Evolutionary conservation across 2,113 vertebrate genomes (phyloP), one percentile per base, ranked within the genome.

Genomic region (Kobus ellipsiprymnus): DNA sequence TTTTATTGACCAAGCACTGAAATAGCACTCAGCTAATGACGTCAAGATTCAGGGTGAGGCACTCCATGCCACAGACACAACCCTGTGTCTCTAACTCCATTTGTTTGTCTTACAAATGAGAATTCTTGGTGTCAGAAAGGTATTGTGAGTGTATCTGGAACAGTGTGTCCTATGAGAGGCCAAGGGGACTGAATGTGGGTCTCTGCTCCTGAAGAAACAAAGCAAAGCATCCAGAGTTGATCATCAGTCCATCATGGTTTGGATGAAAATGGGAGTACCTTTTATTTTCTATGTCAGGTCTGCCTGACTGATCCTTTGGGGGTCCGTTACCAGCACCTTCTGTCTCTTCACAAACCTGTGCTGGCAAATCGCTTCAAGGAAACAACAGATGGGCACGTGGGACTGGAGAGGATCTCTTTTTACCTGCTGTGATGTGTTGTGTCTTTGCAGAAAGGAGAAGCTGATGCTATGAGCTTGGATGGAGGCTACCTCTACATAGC

Each of bases 401-500:
- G 12, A 54, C 62, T 89, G 44, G 27, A 90, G 90, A 50, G 19
- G 19, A 44, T 60, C 48, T 80, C 44, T 59, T 80, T 97, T 60
- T 36, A 85, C 83, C 50, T 52, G 46, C 48, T 88, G 40, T 87
- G 52, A 80, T 78, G 54, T 87, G 21, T 33, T 90, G 78, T 98
- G 92, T 97, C 97, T 97, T 96, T 98, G 91, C 98, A 99, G 99
- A 99, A 98, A 83, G 98, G 98, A 90, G 99, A 99, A 83, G 99
- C 99, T 10, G 99, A 99, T 91, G 99, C 99, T 12, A 98, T 99
- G 88, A 98, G 99, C 81, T 96, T 99, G 50, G 99, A 99, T 15
- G 99, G 99, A 98, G 99, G 99, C 14, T 98, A 99, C 57, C 97
- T 99, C 95, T 99, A 99, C 96, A 99, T 99, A 19, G 99, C 99